Base-by-base conservation (phyloP, 2,888 invertebrate species). In the Tinea semifulvella region DNA sequence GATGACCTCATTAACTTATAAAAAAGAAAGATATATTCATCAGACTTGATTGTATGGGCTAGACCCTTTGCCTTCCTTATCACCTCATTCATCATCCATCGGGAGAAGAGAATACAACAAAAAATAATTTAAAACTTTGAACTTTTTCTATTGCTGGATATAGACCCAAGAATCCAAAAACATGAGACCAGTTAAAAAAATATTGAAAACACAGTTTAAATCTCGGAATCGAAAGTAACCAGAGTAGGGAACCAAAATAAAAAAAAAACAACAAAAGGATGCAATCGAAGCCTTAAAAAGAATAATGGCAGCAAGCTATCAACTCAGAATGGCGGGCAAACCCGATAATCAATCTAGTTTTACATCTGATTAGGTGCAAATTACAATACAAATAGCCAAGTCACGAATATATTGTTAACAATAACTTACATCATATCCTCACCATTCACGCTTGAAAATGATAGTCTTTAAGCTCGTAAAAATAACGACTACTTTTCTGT, bases 351-450 rank as follows among this genome's bases (percentile, higher is more conserved):
- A 75, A 77, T 80, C 76, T 72, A 74, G 73, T 73, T 71, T 73
- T 67, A 72, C 69, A 75, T 71, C 67, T 68, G 68, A 80, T 77
- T 76, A 76, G 68, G 75, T 75, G 75, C 73, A 77, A 79, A 79
- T 75, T 71, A 75, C 73, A 71, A 68, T 69, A 72, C 73, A 76
- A 76, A 79, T 74, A 73, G 69, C 68, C 63, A 54, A 60, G 72
- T 79, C 77, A 80, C 80, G 80, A 77, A 55, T 46, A n/a, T 5
- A 11, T 20, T 40, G 13, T 22, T 40, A 13, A 10, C 22, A n/a
- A 22, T 17, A 11, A 22, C 19, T 40, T 40, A 7, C 19, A 22
- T n/a, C 40, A 11, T 40, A 40, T 13, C 13, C 10, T 4, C 11
- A 22, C 10, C 2, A 22, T 13, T 8, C 2, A 3, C 8, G 8